These are phyloP conservation scores for Peromyscus californicus DNA, from an alignment of 2,113 vertebrate genomes.

Conservation along the genomic window DNA sequence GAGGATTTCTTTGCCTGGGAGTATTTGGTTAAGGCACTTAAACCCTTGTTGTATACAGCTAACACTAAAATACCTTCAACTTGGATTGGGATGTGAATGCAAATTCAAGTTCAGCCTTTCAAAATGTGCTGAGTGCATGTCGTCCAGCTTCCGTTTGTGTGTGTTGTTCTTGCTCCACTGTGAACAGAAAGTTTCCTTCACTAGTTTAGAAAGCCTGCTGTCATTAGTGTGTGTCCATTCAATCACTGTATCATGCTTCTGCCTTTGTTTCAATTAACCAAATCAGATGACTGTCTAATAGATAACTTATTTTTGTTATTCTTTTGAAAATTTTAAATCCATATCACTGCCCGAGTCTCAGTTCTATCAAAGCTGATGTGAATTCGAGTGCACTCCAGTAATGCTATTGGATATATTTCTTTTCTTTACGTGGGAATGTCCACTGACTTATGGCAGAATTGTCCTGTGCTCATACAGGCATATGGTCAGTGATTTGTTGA, in stretches of 20 bases:
- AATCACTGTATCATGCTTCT: background rate
- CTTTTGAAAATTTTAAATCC: background rate
- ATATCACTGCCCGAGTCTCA: background rate
- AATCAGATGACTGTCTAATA: background rate
- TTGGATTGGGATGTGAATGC: background rate
- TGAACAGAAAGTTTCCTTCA: constrained; percentile 22
- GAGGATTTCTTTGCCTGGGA: background rate
- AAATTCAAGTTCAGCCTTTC: constrained; percentile 50
- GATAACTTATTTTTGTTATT: background rate
- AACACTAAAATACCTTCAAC: constrained; percentile 59
- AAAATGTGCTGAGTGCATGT: constrained; percentile 11
- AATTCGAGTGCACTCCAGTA: background rate
- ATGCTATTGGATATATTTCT: rapidly evolving
- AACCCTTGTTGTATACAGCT: background rate
- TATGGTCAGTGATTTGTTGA: background rate
- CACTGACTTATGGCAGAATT: background rate
- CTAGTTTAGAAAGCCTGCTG: background rate
- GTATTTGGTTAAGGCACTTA: background rate
- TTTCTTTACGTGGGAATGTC: background rate
- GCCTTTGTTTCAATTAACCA: background rate
- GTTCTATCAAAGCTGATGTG: background rate
- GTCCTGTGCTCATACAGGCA: rapidly evolving
- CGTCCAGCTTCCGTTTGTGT: constrained; percentile 38
- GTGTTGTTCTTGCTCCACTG: background rate
- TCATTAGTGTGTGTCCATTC: background rate